Evolutionary conservation across 2,888 invertebrate genomes (phyloP).

Genomic region (Pachliopta kotzebuea): DNA sequence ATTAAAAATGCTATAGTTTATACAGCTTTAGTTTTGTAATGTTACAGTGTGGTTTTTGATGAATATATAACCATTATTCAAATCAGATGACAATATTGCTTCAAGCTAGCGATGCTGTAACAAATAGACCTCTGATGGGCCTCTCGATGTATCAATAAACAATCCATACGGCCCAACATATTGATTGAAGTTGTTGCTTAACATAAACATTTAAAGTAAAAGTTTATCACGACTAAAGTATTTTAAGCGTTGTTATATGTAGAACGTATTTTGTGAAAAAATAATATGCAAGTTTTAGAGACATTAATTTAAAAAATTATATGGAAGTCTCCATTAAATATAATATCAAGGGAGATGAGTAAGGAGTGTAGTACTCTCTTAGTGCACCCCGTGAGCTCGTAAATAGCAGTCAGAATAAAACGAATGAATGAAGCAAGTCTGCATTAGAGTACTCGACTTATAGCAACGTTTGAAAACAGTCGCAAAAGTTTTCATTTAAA

Average conservation of each 20-base stretch:
- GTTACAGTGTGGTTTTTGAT: not conserved
- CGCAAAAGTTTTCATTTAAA: slow-evolving; percentile 43
- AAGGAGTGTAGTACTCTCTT: slow-evolving; percentile 59
- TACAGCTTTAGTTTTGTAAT: not conserved
- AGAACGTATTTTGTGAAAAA: not conserved
- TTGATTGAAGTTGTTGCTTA: not conserved
- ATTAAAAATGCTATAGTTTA: not conserved
- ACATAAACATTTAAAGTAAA: slow-evolving; percentile 17
- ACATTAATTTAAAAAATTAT: slow-evolving; percentile 13
- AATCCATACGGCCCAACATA: slow-evolving; percentile 17
- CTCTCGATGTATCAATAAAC: slow-evolving; percentile 27
- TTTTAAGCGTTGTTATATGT: slow-evolving; percentile 9
- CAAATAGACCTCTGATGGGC: slow-evolving; percentile 26
- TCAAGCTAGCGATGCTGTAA: slow-evolving; percentile 17
- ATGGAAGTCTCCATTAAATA: slow-evolving; percentile 13
- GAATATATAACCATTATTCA: slow-evolving; percentile 19
- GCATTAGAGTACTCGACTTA: slow-evolving; percentile 42
- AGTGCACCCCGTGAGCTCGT: slow-evolving; percentile 61
- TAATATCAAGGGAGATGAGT: slow-evolving; percentile 46
- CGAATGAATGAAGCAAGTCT: slow-evolving; percentile 46
- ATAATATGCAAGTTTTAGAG: not conserved
- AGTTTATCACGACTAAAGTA: not conserved
- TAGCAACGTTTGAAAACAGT: slow-evolving; percentile 46
- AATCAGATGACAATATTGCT: slow-evolving; percentile 19
- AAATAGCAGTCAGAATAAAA: slow-evolving; percentile 57